Conservation (phyloP, 30 jellyfish, hydroid and myxozoan species). For the Cassiopea andromeda region DNA sequence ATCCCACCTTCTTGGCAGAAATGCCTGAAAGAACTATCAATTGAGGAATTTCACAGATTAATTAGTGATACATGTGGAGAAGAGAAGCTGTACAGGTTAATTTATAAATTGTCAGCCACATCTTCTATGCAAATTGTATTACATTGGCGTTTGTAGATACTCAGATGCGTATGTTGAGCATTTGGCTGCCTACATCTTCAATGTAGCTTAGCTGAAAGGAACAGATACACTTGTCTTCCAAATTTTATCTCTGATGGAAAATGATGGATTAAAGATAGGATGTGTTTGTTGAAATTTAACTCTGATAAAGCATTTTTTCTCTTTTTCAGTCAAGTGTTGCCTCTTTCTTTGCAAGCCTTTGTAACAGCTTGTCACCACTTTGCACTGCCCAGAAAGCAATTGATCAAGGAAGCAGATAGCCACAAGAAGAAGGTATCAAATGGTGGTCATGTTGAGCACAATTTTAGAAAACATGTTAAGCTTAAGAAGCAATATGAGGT, state of each 20-base stretch:
- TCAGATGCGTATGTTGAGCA: too few species aligned
- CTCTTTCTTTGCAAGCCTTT: constrained; percentile 79
- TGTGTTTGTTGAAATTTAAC: too few species aligned
- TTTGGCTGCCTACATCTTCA: too few species aligned
- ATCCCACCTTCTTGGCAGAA: constrained; percentile 72
- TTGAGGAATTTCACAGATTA: constrained; percentile 58
- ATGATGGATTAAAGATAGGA: too few species aligned
- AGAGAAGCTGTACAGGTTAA: background rate
- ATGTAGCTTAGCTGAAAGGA: too few species aligned
- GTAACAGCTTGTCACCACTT: constrained; percentile 74
- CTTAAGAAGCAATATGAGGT: constrained; percentile 85
- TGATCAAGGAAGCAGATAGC: background rate
- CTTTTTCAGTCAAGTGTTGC: constrained; percentile 80
- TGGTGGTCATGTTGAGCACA: constrained; percentile 50
- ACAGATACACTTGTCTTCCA: too few species aligned
- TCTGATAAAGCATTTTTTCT: background rate
- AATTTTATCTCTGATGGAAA: too few species aligned
- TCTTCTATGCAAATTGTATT: too few species aligned
- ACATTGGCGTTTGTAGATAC: too few species aligned
- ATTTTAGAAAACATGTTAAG: constrained; percentile 83
- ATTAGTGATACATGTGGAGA: background rate
- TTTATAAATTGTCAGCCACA: too few species aligned
- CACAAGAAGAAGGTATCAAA: background rate
- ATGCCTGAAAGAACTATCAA: constrained; percentile 51
- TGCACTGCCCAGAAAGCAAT: constrained; percentile 53